phyloP scores from a whole-genome alignment of 2,888 invertebrate genomes.

The Agrenia bidenticulata region DNA sequence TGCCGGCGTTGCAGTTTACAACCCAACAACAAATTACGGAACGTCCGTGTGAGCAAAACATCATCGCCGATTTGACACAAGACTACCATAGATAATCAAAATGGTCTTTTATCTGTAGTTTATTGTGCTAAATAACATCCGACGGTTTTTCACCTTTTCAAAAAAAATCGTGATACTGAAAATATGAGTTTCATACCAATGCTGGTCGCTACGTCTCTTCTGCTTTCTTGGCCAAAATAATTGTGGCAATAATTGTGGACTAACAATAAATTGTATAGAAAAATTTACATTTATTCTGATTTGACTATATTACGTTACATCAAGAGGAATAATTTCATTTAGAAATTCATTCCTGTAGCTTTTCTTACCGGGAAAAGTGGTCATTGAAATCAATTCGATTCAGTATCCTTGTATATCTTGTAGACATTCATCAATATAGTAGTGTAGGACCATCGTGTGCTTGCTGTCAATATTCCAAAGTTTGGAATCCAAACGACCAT shows the following conservation, averaged over 20 bases:
- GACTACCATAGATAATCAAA: not conserved
- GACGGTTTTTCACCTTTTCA: not conserved
- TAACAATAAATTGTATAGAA: constrained; percentile 21
- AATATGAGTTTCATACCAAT: constrained; percentile 14
- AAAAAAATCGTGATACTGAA: not conserved
- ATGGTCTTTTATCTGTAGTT: not conserved
- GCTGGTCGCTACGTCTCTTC: constrained; percentile 17
- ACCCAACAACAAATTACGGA: constrained; percentile 48
- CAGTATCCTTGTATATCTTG: no score
- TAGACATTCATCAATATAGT: no score
- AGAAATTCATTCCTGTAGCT: no score
- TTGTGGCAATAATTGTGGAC: constrained; percentile 23
- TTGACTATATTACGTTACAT: no score
- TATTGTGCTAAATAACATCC: not conserved
- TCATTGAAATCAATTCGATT: no score
- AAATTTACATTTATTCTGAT: no score
- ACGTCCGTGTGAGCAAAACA: constrained; percentile 46
- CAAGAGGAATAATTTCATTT: no score
- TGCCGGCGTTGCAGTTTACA: constrained; percentile 53
- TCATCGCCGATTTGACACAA: not conserved
- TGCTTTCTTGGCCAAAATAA: constrained; percentile 15
- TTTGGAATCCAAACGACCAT: no score
- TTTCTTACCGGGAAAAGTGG: no score
- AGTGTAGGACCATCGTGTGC: no score
- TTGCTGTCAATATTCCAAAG: no score